Evolutionary conservation across 2,113 vertebrate species (phyloP), one percentile per base, ranked within the genome.

Genomic region (Bos indicus): DNA sequence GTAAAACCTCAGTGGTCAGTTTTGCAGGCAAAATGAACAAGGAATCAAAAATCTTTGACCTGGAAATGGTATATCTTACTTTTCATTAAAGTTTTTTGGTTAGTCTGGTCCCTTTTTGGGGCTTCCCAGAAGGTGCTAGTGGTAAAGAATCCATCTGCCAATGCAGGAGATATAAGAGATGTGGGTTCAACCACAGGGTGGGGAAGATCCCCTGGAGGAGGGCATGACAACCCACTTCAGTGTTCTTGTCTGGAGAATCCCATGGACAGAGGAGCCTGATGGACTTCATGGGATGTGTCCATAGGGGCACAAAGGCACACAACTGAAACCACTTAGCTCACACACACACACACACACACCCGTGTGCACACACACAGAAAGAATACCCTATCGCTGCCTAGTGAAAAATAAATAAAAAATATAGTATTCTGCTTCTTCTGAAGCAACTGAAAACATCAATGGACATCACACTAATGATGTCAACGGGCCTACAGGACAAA

Each of bases 301-400:
- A 71, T 36, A 71, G n/a, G 17, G 4, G 21, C n/a, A 36, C 64
- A 71, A 36, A 71, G n/a, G 64, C n/a, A 71, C n/a, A 71, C 4
- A 36, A 10, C 17, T 71, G n/a, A 71, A 71, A 36, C 8, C 16
- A 5, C 16, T 21, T 19, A 67, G 62, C 0, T 1, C 0, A 0
- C 5, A 2, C 6, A 1, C 10, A 17, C 60, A 62, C 2, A n/a
- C 1, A n/a, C 26, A 60, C 59, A 60, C 40, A 4, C 40, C 40
- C 40, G 40, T 4, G 4, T 40, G 40, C 40, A 40, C 26, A 64
- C 62, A 67, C 15, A 64, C 6, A 15, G 30, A 67, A 3, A 67
- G 5, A 40, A 36, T 13, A 6, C 5, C 12, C 43, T 77, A 6
- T 25, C 26, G 40, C 40, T 43, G 40, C 36, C 23, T 77, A 74